A percentile compares a stretch with the other conserved stretches of the same genome.
Evolutionary conservation across 2,888 invertebrate species (phyloP).

Genomic region (Acleris cristana): DNA sequence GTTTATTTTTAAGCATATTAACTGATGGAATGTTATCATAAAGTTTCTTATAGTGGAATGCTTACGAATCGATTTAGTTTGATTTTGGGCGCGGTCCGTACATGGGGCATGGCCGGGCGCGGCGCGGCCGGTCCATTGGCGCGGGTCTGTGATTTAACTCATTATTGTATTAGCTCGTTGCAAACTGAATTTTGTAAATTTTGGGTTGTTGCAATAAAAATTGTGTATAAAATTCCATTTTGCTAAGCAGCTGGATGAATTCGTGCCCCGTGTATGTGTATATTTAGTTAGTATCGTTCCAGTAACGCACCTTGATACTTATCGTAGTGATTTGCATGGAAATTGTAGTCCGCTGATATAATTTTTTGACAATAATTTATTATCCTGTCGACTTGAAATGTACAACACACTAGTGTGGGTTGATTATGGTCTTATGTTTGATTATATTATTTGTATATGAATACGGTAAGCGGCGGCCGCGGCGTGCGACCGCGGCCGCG

Average conservation of each 20-base stretch:
- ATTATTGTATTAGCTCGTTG: constrained; percentile 56
- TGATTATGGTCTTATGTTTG: constrained; percentile 40
- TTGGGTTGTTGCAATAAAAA: constrained; percentile 81
- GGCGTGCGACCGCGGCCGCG: constrained; percentile 39
- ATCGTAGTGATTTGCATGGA: constrained; percentile 25
- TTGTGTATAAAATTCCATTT: constrained; percentile 67
- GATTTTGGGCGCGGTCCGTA: constrained; percentile 54
- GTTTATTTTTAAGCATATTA: constrained; percentile 63
- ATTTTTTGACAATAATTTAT: constrained; percentile 47
- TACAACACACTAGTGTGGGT: constrained; percentile 56
- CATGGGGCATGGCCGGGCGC: constrained; percentile 59
- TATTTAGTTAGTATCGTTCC: constrained; percentile 62
- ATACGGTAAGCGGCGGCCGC: constrained; percentile 19
- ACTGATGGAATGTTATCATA: constrained; percentile 72
- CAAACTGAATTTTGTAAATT: constrained; percentile 64
- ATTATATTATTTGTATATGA: constrained; percentile 27
- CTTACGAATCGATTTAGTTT: constrained; percentile 54
- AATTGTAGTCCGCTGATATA: constrained; percentile 28
- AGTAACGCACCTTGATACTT: constrained; percentile 39
- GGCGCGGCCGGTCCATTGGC: constrained; percentile 45
- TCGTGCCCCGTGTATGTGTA: constrained; percentile 64
- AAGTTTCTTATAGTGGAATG: constrained; percentile 39
- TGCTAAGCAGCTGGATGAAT: constrained; percentile 57
- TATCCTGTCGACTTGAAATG: constrained; percentile 52
- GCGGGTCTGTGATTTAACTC: constrained; percentile 64